Conservation (phyloP, 2,888 invertebrate genomes). For the Aphodius granarius region DNA sequence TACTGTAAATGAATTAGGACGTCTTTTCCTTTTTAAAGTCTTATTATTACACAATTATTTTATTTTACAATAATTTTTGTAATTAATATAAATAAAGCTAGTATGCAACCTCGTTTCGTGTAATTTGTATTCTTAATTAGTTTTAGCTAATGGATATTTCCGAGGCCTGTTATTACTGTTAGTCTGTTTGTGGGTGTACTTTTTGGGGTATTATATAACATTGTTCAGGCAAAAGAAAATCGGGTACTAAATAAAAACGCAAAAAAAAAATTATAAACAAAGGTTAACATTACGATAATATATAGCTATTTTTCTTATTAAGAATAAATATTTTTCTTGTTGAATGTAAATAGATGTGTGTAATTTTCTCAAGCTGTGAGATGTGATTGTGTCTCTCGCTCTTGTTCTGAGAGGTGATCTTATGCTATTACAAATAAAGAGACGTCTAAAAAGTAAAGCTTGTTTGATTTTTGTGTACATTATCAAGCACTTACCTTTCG, state of each 20-base stretch:
- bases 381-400: neutral
- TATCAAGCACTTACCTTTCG: slow-evolving; percentile 71
- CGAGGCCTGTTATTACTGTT: slow-evolving; percentile 1
- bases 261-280: neutral
- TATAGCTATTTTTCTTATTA: slow-evolving; percentile 49
- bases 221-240: slow-evolving; percentile 27
- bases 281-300: slow-evolving; percentile 10
- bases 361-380: neutral
- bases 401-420: neutral
- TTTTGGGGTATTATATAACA: neutral
- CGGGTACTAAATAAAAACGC: slow-evolving; percentile 46
- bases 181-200: neutral
- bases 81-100: neutral
- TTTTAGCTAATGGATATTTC: neutral
- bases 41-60: neutral
- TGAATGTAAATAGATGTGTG: slow-evolving; percentile 8
- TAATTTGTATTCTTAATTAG: neutral
- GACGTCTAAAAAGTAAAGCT: neutral
- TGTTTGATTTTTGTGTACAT: neutral
- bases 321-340: slow-evolving; percentile 29
- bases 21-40: neutral
- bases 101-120: neutral
- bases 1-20: neutral
- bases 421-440: neutral
- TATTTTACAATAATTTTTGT: neutral